Evolutionary conservation across 2,113 vertebrate genomes (phyloP).

Genomic region (Leucopsar rothschildi): DNA sequence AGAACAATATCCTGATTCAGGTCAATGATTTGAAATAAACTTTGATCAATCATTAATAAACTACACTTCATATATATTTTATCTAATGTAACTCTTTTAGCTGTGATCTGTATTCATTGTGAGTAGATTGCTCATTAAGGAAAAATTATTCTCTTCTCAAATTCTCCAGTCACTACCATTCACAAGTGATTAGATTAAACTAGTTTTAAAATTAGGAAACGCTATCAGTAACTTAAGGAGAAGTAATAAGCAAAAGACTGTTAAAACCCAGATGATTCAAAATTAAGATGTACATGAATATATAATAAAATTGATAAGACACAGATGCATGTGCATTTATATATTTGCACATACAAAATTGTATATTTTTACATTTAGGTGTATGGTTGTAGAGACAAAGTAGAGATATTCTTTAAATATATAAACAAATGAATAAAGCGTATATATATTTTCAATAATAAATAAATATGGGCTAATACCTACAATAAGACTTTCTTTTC

Average conservation of each 20-base stretch:
- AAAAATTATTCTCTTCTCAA: background rate
- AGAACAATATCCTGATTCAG: background rate
- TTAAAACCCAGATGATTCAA: background rate
- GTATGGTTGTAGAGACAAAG: background rate
- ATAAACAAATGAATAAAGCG: background rate
- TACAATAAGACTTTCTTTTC: background rate
- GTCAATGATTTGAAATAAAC: background rate
- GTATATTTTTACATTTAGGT: background rate
- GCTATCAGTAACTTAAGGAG: background rate
- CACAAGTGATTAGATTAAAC: slow-evolving; percentile 8
- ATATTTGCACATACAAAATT: background rate
- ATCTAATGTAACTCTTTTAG: background rate
- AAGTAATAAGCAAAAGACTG: background rate
- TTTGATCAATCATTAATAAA: background rate
- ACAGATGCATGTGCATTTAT: background rate
- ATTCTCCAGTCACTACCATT: background rate
- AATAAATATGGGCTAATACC: background rate
- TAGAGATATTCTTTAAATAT: background rate
- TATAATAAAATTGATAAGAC: background rate
- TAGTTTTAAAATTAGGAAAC: background rate
- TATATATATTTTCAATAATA: background rate
- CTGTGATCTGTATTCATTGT: background rate
- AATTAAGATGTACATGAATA: background rate
- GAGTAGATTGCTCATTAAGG: background rate
- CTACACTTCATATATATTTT: background rate